phyloP scores from a whole-genome alignment of 2,888 invertebrate genomes.

The Melolontha melolontha region DNA sequence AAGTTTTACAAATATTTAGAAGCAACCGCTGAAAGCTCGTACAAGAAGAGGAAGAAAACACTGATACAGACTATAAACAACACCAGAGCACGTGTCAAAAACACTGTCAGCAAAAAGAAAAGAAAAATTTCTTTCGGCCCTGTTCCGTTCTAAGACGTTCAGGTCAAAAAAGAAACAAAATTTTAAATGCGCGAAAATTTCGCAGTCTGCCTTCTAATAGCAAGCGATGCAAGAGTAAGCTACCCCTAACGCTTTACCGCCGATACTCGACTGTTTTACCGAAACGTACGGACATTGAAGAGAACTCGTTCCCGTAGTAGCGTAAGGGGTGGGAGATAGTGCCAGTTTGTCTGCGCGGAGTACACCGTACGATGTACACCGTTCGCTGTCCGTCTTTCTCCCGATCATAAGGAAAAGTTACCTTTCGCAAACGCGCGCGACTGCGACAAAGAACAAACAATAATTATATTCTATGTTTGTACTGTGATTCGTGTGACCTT shows the following conservation, averaged over 20 bases:
- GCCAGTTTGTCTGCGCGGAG: conserved; percentile 51
- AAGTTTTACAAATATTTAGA: conserved; percentile 41
- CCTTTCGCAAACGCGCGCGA: no score
- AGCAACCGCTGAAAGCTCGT: conserved; percentile 3
- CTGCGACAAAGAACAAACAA: no score
- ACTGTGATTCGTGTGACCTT: conserved; percentile 23
- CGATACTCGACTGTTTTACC: conserved; percentile 50
- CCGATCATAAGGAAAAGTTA: no score
- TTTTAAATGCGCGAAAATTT: conserved; percentile 30
- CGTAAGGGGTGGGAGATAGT: conserved; percentile 50
- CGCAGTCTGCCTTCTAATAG: conserved; percentile 27
- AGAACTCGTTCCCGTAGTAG: conserved; percentile 48
- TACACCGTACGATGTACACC: background rate
- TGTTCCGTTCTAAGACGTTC: background rate
- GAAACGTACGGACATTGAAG: conserved; percentile 42
- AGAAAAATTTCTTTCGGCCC: conserved; percentile 8
- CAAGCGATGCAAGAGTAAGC: conserved; percentile 35
- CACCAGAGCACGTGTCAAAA: conserved; percentile 34
- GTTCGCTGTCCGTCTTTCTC: no score
- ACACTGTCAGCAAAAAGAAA: conserved; percentile 34
- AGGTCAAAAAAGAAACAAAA: conserved; percentile 14
- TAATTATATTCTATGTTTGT: conserved; percentile 8
- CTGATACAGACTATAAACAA: conserved; percentile 33
- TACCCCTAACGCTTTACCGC: conserved; percentile 45
- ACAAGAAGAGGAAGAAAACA: conserved; percentile 21